Evolutionary conservation across 2,113 vertebrate genomes (phyloP), one percentile per base, ranked within the genome.

Genomic region (Opisthocomus hoazin): DNA sequence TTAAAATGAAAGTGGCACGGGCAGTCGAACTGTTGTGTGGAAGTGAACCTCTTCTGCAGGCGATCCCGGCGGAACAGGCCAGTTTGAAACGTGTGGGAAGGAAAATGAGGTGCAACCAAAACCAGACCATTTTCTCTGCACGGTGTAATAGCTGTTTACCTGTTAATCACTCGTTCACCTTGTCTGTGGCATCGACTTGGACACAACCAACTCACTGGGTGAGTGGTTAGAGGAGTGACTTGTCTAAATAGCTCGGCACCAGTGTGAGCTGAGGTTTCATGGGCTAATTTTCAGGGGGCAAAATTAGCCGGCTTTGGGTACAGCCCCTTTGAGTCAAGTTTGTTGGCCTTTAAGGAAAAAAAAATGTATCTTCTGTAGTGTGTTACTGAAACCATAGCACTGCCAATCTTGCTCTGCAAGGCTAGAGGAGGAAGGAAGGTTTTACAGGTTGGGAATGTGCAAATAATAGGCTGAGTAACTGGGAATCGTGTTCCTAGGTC

Each of bases 21-120:
- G 8, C 48, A 41, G 36, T 36, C 10, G 50, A 71, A 11, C 15
- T 27, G 0, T 0, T 0, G 3, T 20, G 39, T 69, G 50, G 66
- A 73, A 82, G 34, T 6, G 29, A 87, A 14, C 9, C 37, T 50
- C 39, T 68, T 51, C 48, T 75, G 46, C 36, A 39, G 53, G 60
- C 3, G 1, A 39, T 77, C 54, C 50, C 63, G 41, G 71, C 11
- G 5, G 63, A 56, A 46, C 57, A 46, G 71, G 37, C 39, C 77
- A 48, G 53, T 48, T 75, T 68, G 69, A 75, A 66, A 68, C 0
- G 0, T 4, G 41, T 41, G 68, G 63, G 84, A 82, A 85, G 48
- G 81, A 82, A 78, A 82, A 79, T 19, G 48, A 91, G 70, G 9
- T 61, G 69, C n/a, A 60, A 16, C 34, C 18, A 60, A 27, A 93